Evolutionary conservation across 1,140 invertebrate genomes (phyloP).

Genomic region (Gryon sp.): DNA sequence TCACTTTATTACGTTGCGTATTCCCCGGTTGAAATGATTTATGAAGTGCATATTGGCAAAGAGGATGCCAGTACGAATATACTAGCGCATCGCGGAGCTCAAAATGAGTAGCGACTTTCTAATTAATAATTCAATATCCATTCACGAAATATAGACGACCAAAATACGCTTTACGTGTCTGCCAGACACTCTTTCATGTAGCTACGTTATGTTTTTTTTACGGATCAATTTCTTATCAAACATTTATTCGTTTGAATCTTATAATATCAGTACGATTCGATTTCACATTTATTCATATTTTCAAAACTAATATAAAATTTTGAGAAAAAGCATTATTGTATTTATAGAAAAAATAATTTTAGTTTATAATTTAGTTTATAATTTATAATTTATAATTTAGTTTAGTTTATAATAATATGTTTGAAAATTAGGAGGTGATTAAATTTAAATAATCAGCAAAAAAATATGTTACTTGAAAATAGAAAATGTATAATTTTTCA

Average conservation of each 20-base stretch:
- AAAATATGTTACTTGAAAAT: too few relatives aligned
- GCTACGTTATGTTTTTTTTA: slow-evolving; percentile 9
- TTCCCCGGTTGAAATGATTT: slow-evolving; percentile 57
- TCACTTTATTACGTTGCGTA: slow-evolving; percentile 48
- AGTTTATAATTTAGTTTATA: too few relatives aligned
- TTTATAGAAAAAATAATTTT: too few relatives aligned
- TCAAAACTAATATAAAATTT: too few relatives aligned
- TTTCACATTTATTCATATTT: too few relatives aligned
- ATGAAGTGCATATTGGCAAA: slow-evolving; percentile 46
- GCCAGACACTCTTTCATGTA: slow-evolving; percentile 18
- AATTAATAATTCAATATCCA: slow-evolving; percentile 67
- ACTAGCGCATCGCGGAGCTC: slow-evolving; percentile 21
- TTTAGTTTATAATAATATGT: too few relatives aligned
- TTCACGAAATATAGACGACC: slow-evolving; percentile 41
- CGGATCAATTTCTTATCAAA: slow-evolving; percentile 18
- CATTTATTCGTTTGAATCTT: slow-evolving; percentile 15
- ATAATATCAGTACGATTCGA: too few relatives aligned
- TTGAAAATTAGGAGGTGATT: too few relatives aligned
- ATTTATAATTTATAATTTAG: too few relatives aligned
- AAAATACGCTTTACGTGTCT: slow-evolving; percentile 15
- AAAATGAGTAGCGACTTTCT: slow-evolving; percentile 41
- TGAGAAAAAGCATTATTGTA: too few relatives aligned
- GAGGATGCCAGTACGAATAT: slow-evolving; percentile 36
- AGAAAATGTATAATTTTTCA: too few relatives aligned
- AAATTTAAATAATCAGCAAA: too few relatives aligned